Percentiles rank a stretch among this genome's conserved stretches.
Conservation (phyloP, 2,113 vertebrate species). For the Alces alces region DNA sequence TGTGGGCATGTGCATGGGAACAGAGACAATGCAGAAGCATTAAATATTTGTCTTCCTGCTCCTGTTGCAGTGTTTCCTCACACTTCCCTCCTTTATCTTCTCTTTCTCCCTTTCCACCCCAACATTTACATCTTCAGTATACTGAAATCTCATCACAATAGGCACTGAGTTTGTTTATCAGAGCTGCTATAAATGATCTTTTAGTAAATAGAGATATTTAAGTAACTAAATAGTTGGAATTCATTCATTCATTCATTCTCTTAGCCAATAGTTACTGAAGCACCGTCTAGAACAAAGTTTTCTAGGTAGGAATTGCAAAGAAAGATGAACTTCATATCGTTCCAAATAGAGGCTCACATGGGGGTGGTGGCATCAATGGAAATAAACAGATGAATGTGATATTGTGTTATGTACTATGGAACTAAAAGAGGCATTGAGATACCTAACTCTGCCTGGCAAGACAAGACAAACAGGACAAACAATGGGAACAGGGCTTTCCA, state of each 20-base stretch:
- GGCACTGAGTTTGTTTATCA: not conserved
- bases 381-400: not conserved
- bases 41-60: not conserved
- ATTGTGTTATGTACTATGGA: not conserved
- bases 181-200: not conserved
- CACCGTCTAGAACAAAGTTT: not conserved
- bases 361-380: not conserved
- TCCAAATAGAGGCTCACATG: not conserved
- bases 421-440: not conserved
- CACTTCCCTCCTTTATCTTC: not conserved
- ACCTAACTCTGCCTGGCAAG: not conserved
- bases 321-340: not conserved
- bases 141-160: not conserved
- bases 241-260: not conserved
- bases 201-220: not conserved
- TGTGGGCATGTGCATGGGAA: fast-evolving
- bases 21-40: not conserved
- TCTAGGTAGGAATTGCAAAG: not conserved
- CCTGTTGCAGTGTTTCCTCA: not conserved
- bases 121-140: not conserved
- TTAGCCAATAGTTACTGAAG: not conserved
- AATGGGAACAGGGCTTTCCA: not conserved
- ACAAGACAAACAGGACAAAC: not conserved
- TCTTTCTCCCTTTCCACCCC: not conserved
- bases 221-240: not conserved